These are phyloP conservation scores for Neoitamus cyanurus DNA, from an alignment of 2,888 invertebrate species.

Conservation along the genomic window DNA sequence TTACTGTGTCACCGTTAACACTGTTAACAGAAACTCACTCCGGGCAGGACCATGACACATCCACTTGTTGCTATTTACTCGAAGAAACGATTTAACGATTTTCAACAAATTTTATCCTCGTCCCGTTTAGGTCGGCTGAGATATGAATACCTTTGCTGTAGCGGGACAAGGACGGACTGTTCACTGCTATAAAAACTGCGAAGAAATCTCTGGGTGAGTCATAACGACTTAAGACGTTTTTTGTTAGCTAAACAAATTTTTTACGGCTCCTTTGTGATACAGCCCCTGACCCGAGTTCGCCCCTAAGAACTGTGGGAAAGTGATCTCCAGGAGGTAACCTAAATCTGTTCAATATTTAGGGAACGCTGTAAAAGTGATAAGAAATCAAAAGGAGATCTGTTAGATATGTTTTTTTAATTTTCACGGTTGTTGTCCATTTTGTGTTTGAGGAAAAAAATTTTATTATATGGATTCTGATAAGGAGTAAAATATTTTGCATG, in stretches of 20 bases:
- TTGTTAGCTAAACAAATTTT: not conserved
- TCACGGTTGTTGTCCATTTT: not conserved
- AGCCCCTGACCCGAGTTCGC: not conserved
- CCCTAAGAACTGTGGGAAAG: slow-evolving; percentile 24
- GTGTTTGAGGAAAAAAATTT: no score
- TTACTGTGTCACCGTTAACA: not conserved
- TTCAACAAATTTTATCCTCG: not conserved
- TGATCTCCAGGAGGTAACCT: slow-evolving; percentile 4
- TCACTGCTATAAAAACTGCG: not conserved
- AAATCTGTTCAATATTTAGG: not conserved
- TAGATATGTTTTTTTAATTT: not conserved
- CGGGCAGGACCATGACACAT: not conserved
- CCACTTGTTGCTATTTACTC: not conserved
- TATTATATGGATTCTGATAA: no score
- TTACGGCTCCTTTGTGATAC: not conserved
- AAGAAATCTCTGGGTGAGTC: not conserved
- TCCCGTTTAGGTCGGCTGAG: not conserved
- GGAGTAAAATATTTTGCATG: no score
- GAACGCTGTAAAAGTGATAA: not conserved
- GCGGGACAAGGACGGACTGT: not conserved
- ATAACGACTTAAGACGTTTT: not conserved
- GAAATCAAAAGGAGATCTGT: not conserved
- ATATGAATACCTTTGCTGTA: not conserved
- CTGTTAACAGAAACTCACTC: not conserved
- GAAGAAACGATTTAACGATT: not conserved